phyloP scores from a whole-genome alignment of 2,113 vertebrate species.

The Heterotilapia buettikoferi region DNA sequence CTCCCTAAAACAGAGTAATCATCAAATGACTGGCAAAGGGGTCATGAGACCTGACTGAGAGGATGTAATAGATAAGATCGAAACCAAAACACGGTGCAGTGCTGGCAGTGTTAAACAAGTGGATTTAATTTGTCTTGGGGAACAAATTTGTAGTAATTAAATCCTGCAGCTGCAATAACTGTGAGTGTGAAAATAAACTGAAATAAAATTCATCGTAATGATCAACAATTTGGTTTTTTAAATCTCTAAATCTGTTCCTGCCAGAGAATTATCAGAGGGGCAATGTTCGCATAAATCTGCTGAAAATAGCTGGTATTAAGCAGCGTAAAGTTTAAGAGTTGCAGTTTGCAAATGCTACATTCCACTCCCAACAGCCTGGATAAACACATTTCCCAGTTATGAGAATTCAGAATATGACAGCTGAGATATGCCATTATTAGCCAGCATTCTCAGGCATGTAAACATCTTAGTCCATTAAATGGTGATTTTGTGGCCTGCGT shows the following conservation, averaged over 20 bases:
- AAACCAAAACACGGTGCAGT: background rate
- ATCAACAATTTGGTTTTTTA: background rate
- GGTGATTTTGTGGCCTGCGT: constrained; percentile 11
- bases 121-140: background rate
- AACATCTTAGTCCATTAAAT: constrained; percentile 50
- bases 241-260: background rate
- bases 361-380: background rate
- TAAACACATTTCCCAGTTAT: constrained; percentile 4
- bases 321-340: background rate
- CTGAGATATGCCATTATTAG: constrained; percentile 46
- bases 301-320: background rate
- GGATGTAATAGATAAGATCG: constrained; percentile 34
- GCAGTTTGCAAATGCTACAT: background rate
- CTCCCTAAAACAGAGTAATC: constrained; percentile 13
- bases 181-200: background rate
- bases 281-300: background rate
- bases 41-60: background rate
- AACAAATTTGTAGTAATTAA: background rate
- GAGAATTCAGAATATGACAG: constrained; percentile 28
- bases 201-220: background rate
- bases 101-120: constrained; percentile 5
- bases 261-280: background rate
- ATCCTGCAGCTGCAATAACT: background rate
- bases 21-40: constrained; percentile 22
- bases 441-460: constrained; percentile 21